A percentile compares a stretch with the other conserved stretches of the same genome.
Conservation (phyloP, 1,140 invertebrate genomes). For the Bradynema listronoti region DNA sequence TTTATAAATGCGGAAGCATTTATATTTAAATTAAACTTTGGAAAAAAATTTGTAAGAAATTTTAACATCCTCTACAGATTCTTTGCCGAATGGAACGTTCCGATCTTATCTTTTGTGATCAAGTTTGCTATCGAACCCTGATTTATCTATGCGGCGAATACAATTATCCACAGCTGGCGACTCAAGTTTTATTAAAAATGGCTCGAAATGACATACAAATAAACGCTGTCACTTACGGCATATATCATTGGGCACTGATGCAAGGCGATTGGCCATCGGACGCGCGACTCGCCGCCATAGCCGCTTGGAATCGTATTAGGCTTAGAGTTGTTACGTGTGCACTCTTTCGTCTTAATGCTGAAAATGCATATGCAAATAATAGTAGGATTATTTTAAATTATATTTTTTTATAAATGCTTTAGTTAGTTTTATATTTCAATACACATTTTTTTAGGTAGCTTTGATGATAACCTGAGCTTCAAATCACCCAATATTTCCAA, state of each 20-base stretch:
- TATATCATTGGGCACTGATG: slow-evolving; percentile 64
- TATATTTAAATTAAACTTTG: no score
- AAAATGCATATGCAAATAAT: no score
- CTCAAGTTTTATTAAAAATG: slow-evolving; percentile 89
- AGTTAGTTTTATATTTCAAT: no score
- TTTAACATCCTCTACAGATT: slow-evolving; percentile 18
- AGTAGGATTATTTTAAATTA: no score
- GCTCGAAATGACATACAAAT: slow-evolving; percentile 84
- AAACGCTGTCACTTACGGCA: slow-evolving; percentile 95
- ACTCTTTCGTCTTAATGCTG: slow-evolving; percentile 20
- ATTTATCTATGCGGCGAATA: slow-evolving; percentile 96
- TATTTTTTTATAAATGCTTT: no score
- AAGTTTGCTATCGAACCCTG: slow-evolving; percentile 93
- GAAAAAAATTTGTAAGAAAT: slow-evolving; percentile 2
- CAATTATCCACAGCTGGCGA: slow-evolving; percentile 82
- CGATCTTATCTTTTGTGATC: slow-evolving; percentile 45
- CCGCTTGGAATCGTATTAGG: slow-evolving; percentile 30
- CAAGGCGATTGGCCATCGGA: slow-evolving; percentile 48
- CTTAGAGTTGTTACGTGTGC: slow-evolving; percentile 19
- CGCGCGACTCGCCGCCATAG: slow-evolving; percentile 36
- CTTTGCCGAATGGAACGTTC: slow-evolving; percentile 37
- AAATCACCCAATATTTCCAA: not conserved
- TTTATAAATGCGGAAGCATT: no score
- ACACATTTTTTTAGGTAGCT: no score
- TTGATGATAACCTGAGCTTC: slow-evolving; percentile 19